A percentile compares a stretch with the other conserved stretches of the same genome.
phyloP scores from a whole-genome alignment of 2,888 invertebrate species.

The Plusia festucae region DNA sequence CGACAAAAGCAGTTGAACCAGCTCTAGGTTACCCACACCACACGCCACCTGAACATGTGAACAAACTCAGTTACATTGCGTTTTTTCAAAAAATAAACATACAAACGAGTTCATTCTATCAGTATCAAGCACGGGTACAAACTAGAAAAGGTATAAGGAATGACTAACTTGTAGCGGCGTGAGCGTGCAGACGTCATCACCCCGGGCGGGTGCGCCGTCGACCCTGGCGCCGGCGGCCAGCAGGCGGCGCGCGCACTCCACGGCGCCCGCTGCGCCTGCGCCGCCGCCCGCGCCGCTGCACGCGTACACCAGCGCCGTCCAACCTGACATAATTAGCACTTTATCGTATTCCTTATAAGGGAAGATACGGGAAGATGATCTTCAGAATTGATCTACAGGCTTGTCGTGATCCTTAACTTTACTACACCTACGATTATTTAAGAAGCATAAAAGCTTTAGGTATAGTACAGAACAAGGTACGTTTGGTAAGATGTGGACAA shows the following conservation, averaged over 20 bases:
- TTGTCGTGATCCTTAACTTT: too few relatives aligned
- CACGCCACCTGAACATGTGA: slow-evolving; percentile 91
- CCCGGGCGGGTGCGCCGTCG: slow-evolving; percentile 95
- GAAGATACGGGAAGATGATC: too few relatives aligned
- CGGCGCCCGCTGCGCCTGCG: slow-evolving; percentile 78
- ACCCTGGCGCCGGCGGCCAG: slow-evolving; percentile 95
- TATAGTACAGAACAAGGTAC: too few relatives aligned
- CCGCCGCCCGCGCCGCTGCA: slow-evolving; percentile 67
- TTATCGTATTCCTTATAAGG: background rate
- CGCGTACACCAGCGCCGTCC: slow-evolving; percentile 97
- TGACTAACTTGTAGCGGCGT: slow-evolving; percentile 94
- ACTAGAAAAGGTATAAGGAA: too few relatives aligned
- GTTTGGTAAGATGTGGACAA: too few relatives aligned
- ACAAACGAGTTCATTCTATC: too few relatives aligned
- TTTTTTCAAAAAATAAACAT: too few relatives aligned
- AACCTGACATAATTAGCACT: slow-evolving; percentile 81
- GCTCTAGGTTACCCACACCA: slow-evolving; percentile 94
- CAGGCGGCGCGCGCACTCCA: slow-evolving; percentile 91
- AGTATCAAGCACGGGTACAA: too few relatives aligned
- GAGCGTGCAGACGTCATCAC: slow-evolving; percentile 95
- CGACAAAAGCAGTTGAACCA: slow-evolving; percentile 93
- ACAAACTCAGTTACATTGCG: background rate
- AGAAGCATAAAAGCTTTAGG: too few relatives aligned
- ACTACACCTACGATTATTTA: too few relatives aligned
- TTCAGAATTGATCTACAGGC: too few relatives aligned